These are phyloP conservation scores for Miniopterus natalensis DNA, from an alignment of 2,113 vertebrate species.

Conservation along the genomic window DNA sequence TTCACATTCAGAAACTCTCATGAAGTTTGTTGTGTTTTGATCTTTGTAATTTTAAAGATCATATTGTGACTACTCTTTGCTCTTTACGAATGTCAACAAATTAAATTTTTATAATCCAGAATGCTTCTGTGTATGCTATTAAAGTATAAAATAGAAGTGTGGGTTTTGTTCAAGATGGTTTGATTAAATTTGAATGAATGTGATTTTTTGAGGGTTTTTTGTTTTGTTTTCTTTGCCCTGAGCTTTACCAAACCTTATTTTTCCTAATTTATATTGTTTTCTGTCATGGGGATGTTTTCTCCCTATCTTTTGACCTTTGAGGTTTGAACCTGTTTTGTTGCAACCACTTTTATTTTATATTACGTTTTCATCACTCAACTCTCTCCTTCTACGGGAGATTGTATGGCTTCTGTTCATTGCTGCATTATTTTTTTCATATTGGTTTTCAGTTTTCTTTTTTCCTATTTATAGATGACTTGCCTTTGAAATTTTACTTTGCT, in stretches of 20 bases:
- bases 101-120: conserved; percentile 37
- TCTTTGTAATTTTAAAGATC: conserved; percentile 43
- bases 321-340: conserved; percentile 34
- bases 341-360: not conserved
- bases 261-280: not conserved
- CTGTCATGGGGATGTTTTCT: not conserved
- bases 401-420: not conserved
- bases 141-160: not conserved
- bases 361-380: not conserved
- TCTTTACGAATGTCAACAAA: conserved; percentile 50
- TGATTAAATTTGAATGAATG: conserved; percentile 34
- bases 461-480: not conserved
- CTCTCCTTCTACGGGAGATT: not conserved
- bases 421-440: conserved; percentile 1
- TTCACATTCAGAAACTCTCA: conserved; percentile 23
- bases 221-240: not conserved
- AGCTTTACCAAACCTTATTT: conserved; percentile 21
- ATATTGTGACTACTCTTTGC: not conserved
- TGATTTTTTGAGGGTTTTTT: not conserved
- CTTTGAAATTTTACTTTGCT: conserved; percentile 46
- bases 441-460: not conserved
- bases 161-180: not conserved
- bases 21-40: conserved; percentile 59
- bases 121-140: not conserved
- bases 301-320: not conserved